These are phyloP conservation scores for Rhinichthys klamathensis DNA, from an alignment of 2,113 vertebrate species.

Conservation along the genomic window DNA sequence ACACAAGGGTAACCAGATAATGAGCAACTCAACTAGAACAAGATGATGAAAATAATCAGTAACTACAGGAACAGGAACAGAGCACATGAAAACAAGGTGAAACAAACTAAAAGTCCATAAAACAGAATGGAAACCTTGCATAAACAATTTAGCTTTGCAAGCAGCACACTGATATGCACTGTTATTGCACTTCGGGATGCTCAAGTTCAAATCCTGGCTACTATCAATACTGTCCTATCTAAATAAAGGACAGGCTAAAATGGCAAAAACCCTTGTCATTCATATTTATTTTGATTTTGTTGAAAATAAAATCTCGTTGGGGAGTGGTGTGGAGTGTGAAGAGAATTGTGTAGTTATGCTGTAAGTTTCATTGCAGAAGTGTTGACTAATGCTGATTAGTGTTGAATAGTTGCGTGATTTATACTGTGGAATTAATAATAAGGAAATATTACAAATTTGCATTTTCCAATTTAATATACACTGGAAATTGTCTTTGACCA, in stretches of 20 bases:
- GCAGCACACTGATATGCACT: too few species aligned
- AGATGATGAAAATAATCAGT: too few species aligned
- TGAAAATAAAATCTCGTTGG: background rate
- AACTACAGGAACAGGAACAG: too few species aligned
- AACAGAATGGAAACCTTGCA: too few species aligned
- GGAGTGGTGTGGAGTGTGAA: too few species aligned
- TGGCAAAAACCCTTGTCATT: background rate
- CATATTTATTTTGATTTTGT: background rate
- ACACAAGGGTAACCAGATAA: background rate
- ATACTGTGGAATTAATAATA: background rate
- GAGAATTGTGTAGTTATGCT: background rate
- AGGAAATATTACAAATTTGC: background rate
- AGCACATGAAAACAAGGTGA: too few species aligned
- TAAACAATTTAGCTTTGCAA: too few species aligned
- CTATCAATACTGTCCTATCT: too few species aligned
- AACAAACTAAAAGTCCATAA: too few species aligned
- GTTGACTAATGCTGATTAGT: background rate
- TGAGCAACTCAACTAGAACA: background rate
- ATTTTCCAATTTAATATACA: background rate
- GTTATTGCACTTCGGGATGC: too few species aligned
- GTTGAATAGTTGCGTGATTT: background rate
- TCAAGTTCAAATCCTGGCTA: too few species aligned
- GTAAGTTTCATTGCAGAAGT: background rate
- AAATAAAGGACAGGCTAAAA: too few species aligned
- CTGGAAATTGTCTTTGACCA: background rate